Evolutionary conservation across 2,888 invertebrate species (phyloP), one percentile per base, ranked within the genome.

Genomic region (Amiota minor): DNA sequence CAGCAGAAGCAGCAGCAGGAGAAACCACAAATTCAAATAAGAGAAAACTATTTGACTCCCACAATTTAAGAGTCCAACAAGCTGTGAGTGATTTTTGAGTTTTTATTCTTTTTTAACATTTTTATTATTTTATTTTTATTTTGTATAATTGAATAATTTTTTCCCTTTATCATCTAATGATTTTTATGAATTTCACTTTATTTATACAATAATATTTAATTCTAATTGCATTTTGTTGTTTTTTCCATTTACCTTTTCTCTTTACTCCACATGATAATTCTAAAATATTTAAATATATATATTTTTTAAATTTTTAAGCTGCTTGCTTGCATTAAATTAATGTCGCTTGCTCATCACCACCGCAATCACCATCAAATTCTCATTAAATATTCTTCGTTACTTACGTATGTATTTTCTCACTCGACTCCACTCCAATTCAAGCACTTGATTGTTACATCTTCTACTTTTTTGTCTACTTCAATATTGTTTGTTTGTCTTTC

Each of bases 161-260:
- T 68, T 68, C 11, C 18, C 20, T 16, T 64, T 64, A 46, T 23
- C 20, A 49, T 14, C 35, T 62, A 12, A 55, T 56, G 69, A 35
- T 70, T 75, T 70, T 68, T 20, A 18, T 74, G 47, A 71, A 55
- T 45, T 70, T 69, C 46, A 14, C 9, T 64, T 45, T 10, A 65
- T 67, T 50, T 59, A 59, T n/a, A n/a, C n/a, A n/a, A n/a, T n/a
- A n/a, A n/a, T n/a, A n/a, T 59, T 59, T 59, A 59, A 53, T n/a
- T 53, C 53, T 53, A 53, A n/a, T 53, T 53, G 53, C 53, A 53
- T 53, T 59, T 23, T 45, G 56, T 62, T 74, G 72, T 74, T 75
- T 59, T 72, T 75, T 72, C 72, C 74, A 75, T 75, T 77, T 72
- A 71, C 64, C 75, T 59, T 59, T 59, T 59, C 20, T 20, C 20